Conservation (phyloP, 2,113 vertebrate genomes). For the Manacus vitellinus region DNA sequence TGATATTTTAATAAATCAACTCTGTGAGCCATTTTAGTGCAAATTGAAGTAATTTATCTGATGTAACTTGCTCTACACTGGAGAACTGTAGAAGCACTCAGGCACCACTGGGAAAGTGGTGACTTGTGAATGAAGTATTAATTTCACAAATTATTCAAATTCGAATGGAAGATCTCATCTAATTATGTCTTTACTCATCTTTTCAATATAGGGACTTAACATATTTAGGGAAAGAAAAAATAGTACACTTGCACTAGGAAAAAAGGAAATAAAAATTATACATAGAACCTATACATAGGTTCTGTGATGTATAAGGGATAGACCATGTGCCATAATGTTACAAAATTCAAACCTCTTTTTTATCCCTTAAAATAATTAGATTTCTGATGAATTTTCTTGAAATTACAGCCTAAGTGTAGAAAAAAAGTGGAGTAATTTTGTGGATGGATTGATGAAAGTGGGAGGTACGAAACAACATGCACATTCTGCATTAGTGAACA, state of each 20-base stretch:
- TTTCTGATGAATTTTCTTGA: not conserved
- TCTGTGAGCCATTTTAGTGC: not conserved
- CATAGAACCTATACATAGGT: not conserved
- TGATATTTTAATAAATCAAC: not conserved
- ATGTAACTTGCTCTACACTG: not conserved
- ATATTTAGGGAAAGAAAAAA: not conserved
- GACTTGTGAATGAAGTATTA: not conserved
- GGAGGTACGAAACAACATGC: not conserved
- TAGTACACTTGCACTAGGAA: not conserved
- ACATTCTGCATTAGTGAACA: not conserved
- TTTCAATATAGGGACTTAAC: not conserved
- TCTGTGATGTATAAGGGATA: not conserved
- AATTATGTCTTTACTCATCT: not conserved
- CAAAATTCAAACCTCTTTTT: not conserved
- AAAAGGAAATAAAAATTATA: not conserved
- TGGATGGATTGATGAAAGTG: not conserved
- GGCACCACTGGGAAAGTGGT: not conserved
- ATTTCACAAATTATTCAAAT: not conserved
- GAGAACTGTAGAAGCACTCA: not conserved
- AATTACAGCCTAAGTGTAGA: not conserved
- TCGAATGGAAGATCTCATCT: not conserved
- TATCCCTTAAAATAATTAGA: not conserved
- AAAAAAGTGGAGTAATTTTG: not conserved
- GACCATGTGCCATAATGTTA: not conserved
- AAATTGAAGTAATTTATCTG: not conserved